These are phyloP conservation scores for Lanistes nyassanus DNA, from an alignment of 1,140 invertebrate genomes.

Conservation along the genomic window DNA sequence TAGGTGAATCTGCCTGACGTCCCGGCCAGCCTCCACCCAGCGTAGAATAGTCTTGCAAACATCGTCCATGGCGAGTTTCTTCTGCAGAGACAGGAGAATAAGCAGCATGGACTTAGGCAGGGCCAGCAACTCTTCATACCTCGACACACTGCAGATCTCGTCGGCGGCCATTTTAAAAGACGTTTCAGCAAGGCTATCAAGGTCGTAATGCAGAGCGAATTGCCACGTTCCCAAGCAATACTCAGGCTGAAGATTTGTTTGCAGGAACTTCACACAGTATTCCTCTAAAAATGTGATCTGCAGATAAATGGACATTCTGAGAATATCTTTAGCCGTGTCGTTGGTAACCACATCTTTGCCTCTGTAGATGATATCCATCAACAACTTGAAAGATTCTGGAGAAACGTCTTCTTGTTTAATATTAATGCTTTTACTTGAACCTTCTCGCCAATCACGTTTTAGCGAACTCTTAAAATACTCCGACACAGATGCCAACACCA, in stretches of 20 bases:
- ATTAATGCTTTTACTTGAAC: not conserved
- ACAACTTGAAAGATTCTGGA: conserved; percentile 7
- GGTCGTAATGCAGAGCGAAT: conserved; percentile 9
- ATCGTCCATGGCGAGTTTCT: conserved; percentile 11
- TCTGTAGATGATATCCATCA: conserved; percentile 18
- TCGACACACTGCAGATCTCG: not conserved
- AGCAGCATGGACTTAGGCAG: conserved; percentile 13
- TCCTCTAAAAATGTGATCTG: conserved; percentile 17
- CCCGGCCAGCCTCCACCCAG: conserved; percentile 7
- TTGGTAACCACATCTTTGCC: conserved; percentile 1
- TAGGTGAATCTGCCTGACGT: not conserved
- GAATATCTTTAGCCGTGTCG: conserved; percentile 3
- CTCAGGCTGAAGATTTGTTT: not conserved
- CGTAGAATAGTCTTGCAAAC: conserved; percentile 10
- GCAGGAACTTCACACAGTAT: not conserved
- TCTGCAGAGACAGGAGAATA: not conserved
- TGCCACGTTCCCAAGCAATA: conserved; percentile 6
- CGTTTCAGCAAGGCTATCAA: not conserved
- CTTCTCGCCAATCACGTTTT: not conserved
- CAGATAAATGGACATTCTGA: conserved; percentile 14
- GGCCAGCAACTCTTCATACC: not conserved
- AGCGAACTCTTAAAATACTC: not conserved
- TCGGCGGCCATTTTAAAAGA: not conserved
- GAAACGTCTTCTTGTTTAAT: conserved; percentile 15
- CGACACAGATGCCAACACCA: conserved; percentile 10